Conservation (phyloP, 2,797 vertebrate genomes). For the Pseudocheirus occidentalis region DNA sequence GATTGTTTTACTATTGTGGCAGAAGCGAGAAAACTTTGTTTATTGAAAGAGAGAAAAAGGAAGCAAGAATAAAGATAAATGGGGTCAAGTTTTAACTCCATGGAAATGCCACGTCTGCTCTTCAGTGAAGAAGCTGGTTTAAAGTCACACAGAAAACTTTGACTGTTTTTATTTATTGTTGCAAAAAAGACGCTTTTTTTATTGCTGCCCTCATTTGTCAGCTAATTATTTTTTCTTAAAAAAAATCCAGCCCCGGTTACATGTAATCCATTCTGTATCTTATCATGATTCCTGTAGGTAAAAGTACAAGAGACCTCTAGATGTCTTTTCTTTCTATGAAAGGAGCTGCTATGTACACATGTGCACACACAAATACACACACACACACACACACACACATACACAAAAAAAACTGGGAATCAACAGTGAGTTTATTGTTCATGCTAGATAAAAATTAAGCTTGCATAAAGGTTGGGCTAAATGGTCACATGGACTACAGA, state of each 20-base stretch:
- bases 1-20: constrained; percentile 88
- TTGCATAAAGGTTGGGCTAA: constrained; percentile 84
- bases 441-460: constrained; percentile 85
- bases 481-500: constrained; percentile 84
- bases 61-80: constrained; percentile 86
- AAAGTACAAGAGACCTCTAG: constrained; percentile 89
- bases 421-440: constrained; percentile 86
- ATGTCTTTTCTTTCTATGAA: constrained; percentile 92
- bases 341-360: constrained; percentile 90
- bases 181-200: constrained; percentile 90
- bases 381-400: constrained; percentile 27
- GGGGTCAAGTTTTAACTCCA: constrained; percentile 87
- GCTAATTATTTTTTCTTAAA: constrained; percentile 90
- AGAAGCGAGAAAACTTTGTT: constrained; percentile 86
- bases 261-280: constrained; percentile 87
- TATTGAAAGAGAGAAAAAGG: constrained; percentile 83
- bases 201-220: constrained; percentile 89
- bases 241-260: constrained; percentile 85
- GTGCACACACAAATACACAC: constrained; percentile 84
- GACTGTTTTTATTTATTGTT: constrained; percentile 91
- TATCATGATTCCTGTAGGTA: constrained; percentile 89
- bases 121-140: constrained; percentile 89
- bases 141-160: constrained; percentile 90
- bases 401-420: constrained; percentile 83
- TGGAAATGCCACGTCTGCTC: constrained; percentile 89